These are phyloP conservation scores for Tachypleus tridentatus DNA, from an alignment of 1,140 invertebrate genomes.

Conservation along the genomic window DNA sequence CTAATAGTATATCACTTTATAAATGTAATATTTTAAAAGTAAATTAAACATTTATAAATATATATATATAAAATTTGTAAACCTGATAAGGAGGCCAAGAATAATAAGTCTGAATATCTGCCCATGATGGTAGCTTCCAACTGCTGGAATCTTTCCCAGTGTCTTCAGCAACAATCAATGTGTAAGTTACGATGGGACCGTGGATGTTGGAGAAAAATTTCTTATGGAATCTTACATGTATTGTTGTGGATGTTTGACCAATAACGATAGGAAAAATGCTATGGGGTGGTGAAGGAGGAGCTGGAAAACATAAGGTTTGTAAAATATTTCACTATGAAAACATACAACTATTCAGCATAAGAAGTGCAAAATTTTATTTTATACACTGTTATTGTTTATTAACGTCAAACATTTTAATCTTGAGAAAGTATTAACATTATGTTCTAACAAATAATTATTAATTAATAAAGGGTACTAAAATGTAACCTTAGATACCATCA, in stretches of 20 bases:
- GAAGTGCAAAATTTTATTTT: too few species aligned
- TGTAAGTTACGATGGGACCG: slow-evolving; percentile 67
- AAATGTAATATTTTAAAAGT: too few species aligned
- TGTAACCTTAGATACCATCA: too few species aligned
- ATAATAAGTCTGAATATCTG: slow-evolving; percentile 75
- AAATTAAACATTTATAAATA: too few species aligned
- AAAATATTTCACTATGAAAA: too few species aligned
- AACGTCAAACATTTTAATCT: too few species aligned
- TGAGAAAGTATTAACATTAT: too few species aligned
- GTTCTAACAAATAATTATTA: too few species aligned
- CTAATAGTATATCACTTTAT: too few species aligned
- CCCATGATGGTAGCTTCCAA: slow-evolving; percentile 75
- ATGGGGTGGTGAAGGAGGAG: slow-evolving; percentile 60
- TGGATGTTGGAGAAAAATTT: slow-evolving; percentile 84
- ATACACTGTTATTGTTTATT: too few species aligned
- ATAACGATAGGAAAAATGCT: slow-evolving; percentile 68
- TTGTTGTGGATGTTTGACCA: slow-evolving; percentile 59
- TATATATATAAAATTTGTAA: not conserved
- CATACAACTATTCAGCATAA: too few species aligned
- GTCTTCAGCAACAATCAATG: slow-evolving; percentile 81
- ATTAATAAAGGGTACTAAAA: too few species aligned
- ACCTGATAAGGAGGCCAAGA: slow-evolving; percentile 87
- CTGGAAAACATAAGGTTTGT: slow-evolving; percentile 18
- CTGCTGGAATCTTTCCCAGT: slow-evolving; percentile 47
- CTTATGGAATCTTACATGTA: slow-evolving; percentile 73